A percentile compares a stretch with the other conserved stretches of the same genome.
phyloP scores from a whole-genome alignment of 2,113 vertebrate species.

The Campylomormyrus tamandua region DNA sequence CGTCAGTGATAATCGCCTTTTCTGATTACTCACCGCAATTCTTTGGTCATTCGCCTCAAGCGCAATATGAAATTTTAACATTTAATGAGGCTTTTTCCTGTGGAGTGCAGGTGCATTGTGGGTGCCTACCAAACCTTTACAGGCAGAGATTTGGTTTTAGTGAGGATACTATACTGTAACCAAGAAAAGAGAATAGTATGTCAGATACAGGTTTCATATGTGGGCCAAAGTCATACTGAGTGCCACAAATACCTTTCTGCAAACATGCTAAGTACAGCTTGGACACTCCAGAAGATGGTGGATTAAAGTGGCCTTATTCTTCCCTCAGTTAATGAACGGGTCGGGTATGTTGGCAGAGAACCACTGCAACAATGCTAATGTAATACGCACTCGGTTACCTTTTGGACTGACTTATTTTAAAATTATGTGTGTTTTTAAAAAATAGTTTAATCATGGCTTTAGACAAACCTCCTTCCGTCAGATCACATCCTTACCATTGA shows the following conservation, averaged over 20 bases:
- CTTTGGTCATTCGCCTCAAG: not conserved
- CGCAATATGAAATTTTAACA: not conserved
- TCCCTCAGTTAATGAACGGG: not conserved
- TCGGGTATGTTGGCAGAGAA: not conserved
- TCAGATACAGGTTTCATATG: not conserved
- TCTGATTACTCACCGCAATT: not conserved
- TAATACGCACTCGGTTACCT: too few relatives aligned
- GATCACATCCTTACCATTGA: not conserved
- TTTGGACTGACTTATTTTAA: not conserved
- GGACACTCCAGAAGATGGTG: not conserved
- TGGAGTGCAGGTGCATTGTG: not conserved
- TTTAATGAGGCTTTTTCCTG: not conserved
- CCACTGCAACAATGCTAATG: not conserved
- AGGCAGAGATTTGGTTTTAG: not conserved
- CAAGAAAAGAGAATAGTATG: not conserved
- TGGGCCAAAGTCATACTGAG: not conserved
- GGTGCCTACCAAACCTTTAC: not conserved
- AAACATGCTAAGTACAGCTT: not conserved
- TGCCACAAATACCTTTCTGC: not conserved
- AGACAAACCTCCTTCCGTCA: not conserved
- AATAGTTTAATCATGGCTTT: not conserved
- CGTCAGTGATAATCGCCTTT: not conserved
- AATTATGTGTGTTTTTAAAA: not conserved
- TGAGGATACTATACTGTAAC: not conserved
- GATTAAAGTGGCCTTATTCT: not conserved